Evolutionary conservation across 2,888 invertebrate species (phyloP), one percentile per base, ranked within the genome.

Genomic region (Eueremaeus valkanovi): DNA sequence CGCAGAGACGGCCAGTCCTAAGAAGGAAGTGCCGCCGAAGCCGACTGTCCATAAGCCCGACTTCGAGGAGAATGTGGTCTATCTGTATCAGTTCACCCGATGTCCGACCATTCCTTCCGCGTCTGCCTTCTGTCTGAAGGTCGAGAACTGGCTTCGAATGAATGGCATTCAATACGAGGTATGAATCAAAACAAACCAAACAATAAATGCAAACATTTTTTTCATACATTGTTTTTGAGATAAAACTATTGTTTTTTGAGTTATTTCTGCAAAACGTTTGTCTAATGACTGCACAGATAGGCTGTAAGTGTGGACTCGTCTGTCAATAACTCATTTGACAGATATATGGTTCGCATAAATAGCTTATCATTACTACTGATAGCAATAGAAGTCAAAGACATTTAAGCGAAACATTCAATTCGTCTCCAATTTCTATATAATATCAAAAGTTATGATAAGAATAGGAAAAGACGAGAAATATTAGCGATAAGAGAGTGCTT

Each of bases 101-200:
- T 93, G 93, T 80, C 92, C 93, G 80, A 87, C 92, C 83, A 86
- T 95, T 83, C 95, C 95, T 77, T 93, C 94, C 78, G 87, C 93
- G 81, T 95, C 94, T 80, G 93, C 94, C 76, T 95, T 91, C 85
- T 94, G 93, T 86, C 88, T 95, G 84, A 95, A 95, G 88, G 92
- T 95, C 81, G 95, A 96, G 87, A 93, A 95, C 82, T 95, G 94
- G 93, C 88, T 96, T 80, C 89, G 95, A 83, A 88, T 95, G 82
- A 90, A 91, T 82, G 92, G 91, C 83, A 88, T 95, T 84, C 93
- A 92, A 86, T 95, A 95, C 86, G 94, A 95, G 92, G 95, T 95
- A 86, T 88, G 89, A 84, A 31, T 72, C 1, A 51, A n/a, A n/a
- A n/a, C n/a, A n/a, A n/a, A n/a, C n/a, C n/a, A n/a, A n/a, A n/a